Base-by-base conservation (phyloP, 53 echinoderm and acorn worm genomes). In the Temnopleurus reevesii region DNA sequence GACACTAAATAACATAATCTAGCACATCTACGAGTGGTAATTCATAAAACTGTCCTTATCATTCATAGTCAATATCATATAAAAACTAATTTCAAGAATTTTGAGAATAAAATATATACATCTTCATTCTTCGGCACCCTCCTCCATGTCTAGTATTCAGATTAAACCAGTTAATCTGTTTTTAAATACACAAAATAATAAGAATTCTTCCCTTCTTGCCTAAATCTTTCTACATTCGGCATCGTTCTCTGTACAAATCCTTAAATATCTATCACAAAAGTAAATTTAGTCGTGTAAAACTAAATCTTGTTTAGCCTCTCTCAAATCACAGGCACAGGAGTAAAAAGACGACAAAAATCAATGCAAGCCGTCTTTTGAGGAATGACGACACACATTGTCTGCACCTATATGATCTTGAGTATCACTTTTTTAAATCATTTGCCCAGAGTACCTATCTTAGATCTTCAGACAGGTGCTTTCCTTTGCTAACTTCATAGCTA, bases 91-190 rank as follows among this genome's bases (percentile, higher is more conserved):
- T 71, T 71, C 8, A 71, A 71, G 71, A 71, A 41, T 71, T 71
- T 71, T 41, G n/a, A 71, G 71, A 71, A 71, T 71, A 71, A 71
- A 71, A 71, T 71, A 71, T 71, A 71, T 71, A 71, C 71, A 71
- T 17, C 71, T 71, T 71, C 41, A 71, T 41, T 2, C 21, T 71
- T 27, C 23, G 7, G 7, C 19, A 23, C 25, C 71, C 41, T 71
- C 21, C 3, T 8, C 23, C 36, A 71, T 18, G 38, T 41, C 41
- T 2, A 71, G 21, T 38, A n/a, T 71, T 21, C 71, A 19, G 71
- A 71, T 71, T 71, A 71, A 71, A 71, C 71, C 71, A 71, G 71
- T 71, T 71, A 71, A 71, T 41, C 71, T 5, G n/a, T 31, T 71
- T 71, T 71, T 71, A 71, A 71, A 71, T 71, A 71, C 41, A 71